phyloP scores from a whole-genome alignment of 1,140 invertebrate genomes.

The Drosophila aff. region DNA sequence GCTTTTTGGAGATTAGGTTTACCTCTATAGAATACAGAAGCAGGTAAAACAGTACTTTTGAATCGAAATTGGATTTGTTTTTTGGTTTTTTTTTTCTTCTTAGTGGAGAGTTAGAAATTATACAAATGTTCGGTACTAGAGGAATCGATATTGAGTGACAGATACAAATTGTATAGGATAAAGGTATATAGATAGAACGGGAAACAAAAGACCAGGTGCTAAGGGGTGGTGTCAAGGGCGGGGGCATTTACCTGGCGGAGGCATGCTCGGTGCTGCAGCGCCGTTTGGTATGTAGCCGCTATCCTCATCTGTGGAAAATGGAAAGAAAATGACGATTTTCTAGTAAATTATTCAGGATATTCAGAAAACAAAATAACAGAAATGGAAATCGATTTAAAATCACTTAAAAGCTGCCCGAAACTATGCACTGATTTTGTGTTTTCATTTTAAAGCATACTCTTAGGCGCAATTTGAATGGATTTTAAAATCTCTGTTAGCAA shows the following conservation, averaged over 20 bases:
- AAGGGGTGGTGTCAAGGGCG: neutral
- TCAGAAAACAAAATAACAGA: neutral
- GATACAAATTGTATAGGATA: slow-evolving; percentile 40
- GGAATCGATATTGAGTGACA: slow-evolving; percentile 59
- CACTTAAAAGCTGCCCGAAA: too few relatives aligned
- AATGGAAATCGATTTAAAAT: too few relatives aligned
- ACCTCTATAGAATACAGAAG: slow-evolving; percentile 80
- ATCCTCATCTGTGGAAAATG: slow-evolving; percentile 64
- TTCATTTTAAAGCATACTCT: too few relatives aligned
- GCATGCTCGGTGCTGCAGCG: slow-evolving; percentile 70
- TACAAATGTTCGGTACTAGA: slow-evolving; percentile 61
- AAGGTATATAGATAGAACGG: slow-evolving; percentile 19
- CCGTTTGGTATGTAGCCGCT: slow-evolving; percentile 82
- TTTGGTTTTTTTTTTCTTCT: slow-evolving; percentile 24
- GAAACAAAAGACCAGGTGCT: slow-evolving; percentile 39
- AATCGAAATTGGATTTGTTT: slow-evolving; percentile 28
- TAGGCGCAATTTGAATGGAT: neutral
- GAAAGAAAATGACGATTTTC: neutral
- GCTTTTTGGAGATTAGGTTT: slow-evolving; percentile 67
- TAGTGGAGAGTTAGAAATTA: slow-evolving; percentile 52
- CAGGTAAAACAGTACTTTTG: slow-evolving; percentile 68
- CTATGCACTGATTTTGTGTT: too few relatives aligned
- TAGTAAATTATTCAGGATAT: neutral
- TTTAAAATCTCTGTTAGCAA: neutral
- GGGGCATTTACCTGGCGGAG: slow-evolving; percentile 82